Evolutionary conservation across 2,113 vertebrate genomes (phyloP).

Genomic region (Brevimyrus niger): DNA sequence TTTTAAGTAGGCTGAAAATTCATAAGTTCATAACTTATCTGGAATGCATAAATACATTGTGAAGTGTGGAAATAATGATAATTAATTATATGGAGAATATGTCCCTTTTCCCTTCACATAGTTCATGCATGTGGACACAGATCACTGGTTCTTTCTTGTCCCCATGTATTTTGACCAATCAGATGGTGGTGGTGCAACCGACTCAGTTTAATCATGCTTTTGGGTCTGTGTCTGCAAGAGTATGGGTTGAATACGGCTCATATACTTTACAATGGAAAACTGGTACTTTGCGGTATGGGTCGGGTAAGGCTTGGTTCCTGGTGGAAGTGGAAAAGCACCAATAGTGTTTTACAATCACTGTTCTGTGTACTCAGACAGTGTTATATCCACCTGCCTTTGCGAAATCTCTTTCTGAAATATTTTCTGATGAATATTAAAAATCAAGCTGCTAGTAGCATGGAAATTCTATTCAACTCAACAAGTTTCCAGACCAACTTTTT

Average conservation of each 20-base stretch:
- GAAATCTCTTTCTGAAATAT: constrained; percentile 53
- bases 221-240: neutral
- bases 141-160: neutral
- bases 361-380: neutral
- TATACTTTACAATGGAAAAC: neutral
- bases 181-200: neutral
- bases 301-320: neutral
- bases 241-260: neutral
- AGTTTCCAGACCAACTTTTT: constrained; percentile 52
- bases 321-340: neutral
- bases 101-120: neutral
- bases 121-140: neutral
- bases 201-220: neutral
- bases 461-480: constrained; percentile 73
- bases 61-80: no score
- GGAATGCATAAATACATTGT: no score
- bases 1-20: no score
- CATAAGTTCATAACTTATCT: no score
- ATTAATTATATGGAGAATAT: no score
- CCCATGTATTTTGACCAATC: neutral
- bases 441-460: constrained; percentile 54
- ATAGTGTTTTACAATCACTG: neutral
- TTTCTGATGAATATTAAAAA: constrained; percentile 64
- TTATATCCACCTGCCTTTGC: constrained; percentile 48
- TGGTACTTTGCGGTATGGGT: neutral